Percentiles rank a stretch among this genome's conserved stretches.
Evolutionary conservation across 2,113 vertebrate species (phyloP).

Genomic region (Caloenas nicobarica): DNA sequence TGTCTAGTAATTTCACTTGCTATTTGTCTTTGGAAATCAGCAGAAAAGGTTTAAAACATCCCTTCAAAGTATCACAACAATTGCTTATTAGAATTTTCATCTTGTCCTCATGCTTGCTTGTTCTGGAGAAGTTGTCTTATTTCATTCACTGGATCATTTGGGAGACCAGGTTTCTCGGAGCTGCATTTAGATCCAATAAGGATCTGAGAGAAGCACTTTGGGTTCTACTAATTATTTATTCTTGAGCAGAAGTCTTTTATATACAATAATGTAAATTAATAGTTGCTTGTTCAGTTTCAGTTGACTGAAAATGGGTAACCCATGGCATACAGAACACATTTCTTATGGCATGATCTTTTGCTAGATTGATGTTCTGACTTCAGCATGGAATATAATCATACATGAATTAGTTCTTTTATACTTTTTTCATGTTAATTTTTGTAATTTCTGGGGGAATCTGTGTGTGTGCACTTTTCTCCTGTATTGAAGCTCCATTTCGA

Average conservation of each 20-base stretch:
- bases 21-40: neutral
- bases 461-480: neutral
- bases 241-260: neutral
- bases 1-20: neutral
- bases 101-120: neutral
- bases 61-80: neutral
- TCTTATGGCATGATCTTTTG: neutral
- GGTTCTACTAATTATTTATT: neutral
- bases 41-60: neutral
- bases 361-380: neutral
- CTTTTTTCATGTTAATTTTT: neutral
- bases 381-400: neutral
- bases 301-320: neutral
- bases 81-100: neutral
- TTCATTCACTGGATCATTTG: neutral
- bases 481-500: neutral
- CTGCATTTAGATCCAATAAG: neutral
- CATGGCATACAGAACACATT: neutral
- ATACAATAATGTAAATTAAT: neutral
- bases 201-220: neutral
- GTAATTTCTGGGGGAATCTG: neutral
- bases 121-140: neutral
- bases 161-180: neutral
- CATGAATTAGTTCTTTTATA: neutral
- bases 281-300: neutral